Percentiles rank a stretch among this genome's conserved stretches.
These are phyloP conservation scores for Lycaon pictus DNA, from an alignment of 2,113 vertebrate genomes.

Conservation along the genomic window DNA sequence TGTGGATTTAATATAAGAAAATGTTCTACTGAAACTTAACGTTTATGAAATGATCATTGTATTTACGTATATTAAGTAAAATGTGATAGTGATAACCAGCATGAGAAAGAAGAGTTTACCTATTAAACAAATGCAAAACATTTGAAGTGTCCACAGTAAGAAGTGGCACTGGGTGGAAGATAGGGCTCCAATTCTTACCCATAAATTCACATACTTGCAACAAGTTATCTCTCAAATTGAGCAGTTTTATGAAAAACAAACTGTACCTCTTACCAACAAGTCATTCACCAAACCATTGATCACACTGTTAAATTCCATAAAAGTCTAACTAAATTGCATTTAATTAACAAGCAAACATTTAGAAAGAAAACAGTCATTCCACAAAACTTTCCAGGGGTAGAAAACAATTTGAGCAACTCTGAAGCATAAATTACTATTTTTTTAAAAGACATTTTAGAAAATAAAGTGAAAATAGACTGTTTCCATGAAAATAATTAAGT, in stretches of 20 bases:
- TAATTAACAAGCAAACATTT: constrained; percentile 17
- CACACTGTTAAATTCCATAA: neutral
- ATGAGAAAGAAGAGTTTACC: neutral
- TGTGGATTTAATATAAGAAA: constrained; percentile 29
- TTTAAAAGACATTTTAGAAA: constrained; percentile 44
- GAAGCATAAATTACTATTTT: neutral
- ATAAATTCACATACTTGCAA: neutral
- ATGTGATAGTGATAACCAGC: neutral
- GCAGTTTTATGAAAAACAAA: neutral
- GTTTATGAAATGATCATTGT: neutral
- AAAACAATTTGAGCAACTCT: neutral
- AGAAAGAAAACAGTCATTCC: neutral
- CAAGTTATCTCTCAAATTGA: neutral
- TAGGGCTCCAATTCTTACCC: neutral
- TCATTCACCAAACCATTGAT: neutral
- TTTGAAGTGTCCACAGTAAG: neutral
- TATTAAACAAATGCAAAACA: neutral
- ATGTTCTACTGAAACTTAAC: neutral
- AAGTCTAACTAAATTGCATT: neutral
- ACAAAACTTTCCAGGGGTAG: neutral
- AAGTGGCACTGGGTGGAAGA: neutral
- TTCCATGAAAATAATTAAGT: neutral
- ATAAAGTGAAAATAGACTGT: neutral
- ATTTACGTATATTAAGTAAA: neutral
- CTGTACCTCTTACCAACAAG: neutral